Base-by-base conservation (phyloP, 2,797 vertebrate species). In the Xiphophorus birchmanni region DNA sequence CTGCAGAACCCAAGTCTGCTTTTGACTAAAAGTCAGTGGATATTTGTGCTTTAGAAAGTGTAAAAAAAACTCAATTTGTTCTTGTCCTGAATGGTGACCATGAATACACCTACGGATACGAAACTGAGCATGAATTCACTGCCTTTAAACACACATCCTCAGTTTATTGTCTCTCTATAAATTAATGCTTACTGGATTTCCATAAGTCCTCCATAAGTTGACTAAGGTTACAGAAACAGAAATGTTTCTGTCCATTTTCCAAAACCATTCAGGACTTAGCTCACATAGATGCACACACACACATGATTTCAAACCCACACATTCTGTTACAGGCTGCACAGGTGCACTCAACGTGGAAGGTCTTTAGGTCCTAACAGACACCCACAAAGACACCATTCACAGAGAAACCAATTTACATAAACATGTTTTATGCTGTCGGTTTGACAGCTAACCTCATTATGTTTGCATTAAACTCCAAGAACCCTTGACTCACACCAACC, bases 291-390 rank as follows among this genome's bases (percentile, higher is more conserved):
- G 89, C 87, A 84, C 89, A 89, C 86, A 89, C 83, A 48, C 45
- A 74, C 35, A 21, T 0, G 85, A 87, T 79, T 87, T 82, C 90
- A 93, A 89, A 86, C 87, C 89, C 77, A 91, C 89, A 89, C 78
- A 47, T 85, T 88, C 88, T 92, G 89, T 86, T 80, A 84, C 77
- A 85, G 86, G 84, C 82, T 87, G 82, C 88, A 85, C 76, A 54
- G 81, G 80, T 86, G 84, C 63, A 26, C 84, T 87, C 23, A 76
- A 83, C 79, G 82, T 88, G 44, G 76, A 65, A 84, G 86, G 81
- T 90, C 84, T 82, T 86, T 84, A 79, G 80, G 78, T 84, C 76
- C 73, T 4, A 69, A 75, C 79, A 63, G n/a, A 82, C 80, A 84
- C 18, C 65, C 74, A 71, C 63, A 77, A 60, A 83, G 45, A 79